Conservation (phyloP, 2,797 vertebrate species). For the Acanthis flammea region DNA sequence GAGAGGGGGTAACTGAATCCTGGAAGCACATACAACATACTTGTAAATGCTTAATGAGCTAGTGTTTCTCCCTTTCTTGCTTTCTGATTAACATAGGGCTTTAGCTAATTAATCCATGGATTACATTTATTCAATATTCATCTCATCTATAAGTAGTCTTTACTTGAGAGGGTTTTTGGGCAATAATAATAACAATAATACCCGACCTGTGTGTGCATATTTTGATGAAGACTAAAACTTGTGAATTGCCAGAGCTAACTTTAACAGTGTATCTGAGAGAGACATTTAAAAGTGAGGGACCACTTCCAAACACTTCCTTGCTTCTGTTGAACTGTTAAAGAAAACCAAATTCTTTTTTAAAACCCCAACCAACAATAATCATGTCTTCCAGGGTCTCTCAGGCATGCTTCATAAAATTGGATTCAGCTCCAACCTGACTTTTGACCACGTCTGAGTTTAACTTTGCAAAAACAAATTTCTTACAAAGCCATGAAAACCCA, state of each 20-base stretch:
- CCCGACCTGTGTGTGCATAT: background rate
- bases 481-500: background rate
- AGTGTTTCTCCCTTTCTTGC: conserved; percentile 62
- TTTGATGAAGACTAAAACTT: background rate
- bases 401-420: background rate
- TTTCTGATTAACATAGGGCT: conserved; percentile 58
- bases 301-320: background rate
- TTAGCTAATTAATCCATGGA: conserved; percentile 67
- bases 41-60: conserved; percentile 70
- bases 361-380: rapidly evolving
- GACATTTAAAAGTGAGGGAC: background rate
- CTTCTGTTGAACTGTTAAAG: background rate
- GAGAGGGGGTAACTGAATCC: conserved; percentile 66
- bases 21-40: conserved; percentile 49
- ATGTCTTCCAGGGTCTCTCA: background rate
- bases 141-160: conserved; percentile 55
- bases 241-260: background rate
- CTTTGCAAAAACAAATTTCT: background rate
- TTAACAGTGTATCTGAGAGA: background rate
- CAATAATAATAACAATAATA: background rate
- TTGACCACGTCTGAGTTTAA: background rate
- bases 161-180: background rate
- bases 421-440: background rate
- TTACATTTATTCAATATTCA: conserved; percentile 63
- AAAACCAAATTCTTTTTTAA: background rate